Conservation (phyloP, 2,888 invertebrate species). For the Desoria tigrina region DNA sequence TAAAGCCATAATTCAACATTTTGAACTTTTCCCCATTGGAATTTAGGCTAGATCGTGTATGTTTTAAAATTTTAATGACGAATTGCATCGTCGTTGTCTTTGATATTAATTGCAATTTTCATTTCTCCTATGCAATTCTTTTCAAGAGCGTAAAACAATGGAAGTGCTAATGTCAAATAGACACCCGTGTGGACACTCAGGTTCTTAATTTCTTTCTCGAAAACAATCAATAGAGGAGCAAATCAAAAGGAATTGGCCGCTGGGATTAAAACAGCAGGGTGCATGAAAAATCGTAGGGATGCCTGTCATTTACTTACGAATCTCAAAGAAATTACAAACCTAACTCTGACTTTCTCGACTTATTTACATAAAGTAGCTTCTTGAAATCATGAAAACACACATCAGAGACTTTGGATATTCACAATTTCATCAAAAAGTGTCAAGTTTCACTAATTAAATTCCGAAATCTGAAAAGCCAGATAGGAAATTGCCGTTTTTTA, state of each 20-base stretch:
- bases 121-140: conserved; percentile 10
- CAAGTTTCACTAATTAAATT: too few relatives aligned
- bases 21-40: too few relatives aligned
- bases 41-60: background rate
- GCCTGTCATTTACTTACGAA: background rate
- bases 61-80: background rate
- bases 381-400: too few relatives aligned
- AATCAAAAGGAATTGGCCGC: conserved; percentile 8
- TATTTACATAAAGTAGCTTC: background rate
- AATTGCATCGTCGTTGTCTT: conserved; percentile 6
- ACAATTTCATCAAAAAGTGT: too few relatives aligned
- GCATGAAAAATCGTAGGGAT: background rate
- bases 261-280: conserved; percentile 10
- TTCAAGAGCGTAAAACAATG: conserved; percentile 15
- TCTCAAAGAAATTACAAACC: background rate
- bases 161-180: conserved; percentile 9
- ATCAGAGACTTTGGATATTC: too few relatives aligned
- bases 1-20: too few relatives aligned
- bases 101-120: conserved; percentile 18
- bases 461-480: too few relatives aligned
- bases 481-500: too few relatives aligned
- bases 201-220: conserved; percentile 10
- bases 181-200: conserved; percentile 5
- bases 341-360: background rate
- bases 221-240: conserved; percentile 3